Base-by-base conservation (phyloP, 2,113 vertebrate genomes). In the Caloenas nicobarica region DNA sequence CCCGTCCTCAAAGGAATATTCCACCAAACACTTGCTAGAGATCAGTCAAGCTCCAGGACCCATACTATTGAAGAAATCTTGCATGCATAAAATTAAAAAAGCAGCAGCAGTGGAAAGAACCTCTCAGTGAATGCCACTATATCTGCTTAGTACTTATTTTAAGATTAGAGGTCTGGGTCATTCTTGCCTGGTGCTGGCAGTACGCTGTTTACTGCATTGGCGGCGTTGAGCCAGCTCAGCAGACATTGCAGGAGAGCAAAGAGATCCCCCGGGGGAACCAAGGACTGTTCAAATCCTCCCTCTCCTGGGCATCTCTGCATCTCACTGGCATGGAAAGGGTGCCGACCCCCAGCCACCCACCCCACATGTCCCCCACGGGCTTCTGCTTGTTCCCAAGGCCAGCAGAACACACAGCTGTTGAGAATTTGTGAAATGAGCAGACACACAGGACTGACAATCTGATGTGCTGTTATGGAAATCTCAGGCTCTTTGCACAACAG, bases 221-320 rank as follows among this genome's bases (percentile, higher is more conserved):
- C 38, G 74, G 28, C 0, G 0, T 36, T 73, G 40, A 46, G 18
- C 11, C 36, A 33, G 3, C 26, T 53, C 71, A 21, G 11, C 0
- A 38, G 82, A 70, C 9, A 13, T 2, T 24, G 16, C 4, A 51
- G 40, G 18, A 77, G 36, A 60, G 60, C 50, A 38, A 50, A 69
- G n/a, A 77, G 5, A 69, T 76, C 2, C 16, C 16, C 11, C 21
- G 33, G 26, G 26, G 17, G 24, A 84, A 40, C 9, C 0, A 1
- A 77, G 23, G 8, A 26, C 14, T 17, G 17, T 9, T 44, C 15
- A 81, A 38, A 65, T 56, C 3, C 8, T 17, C 18, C 5, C 7
- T 76, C 31, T 79, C 13, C n/a, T 10, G 24, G 25, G 18, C 15
- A 76, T 10, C 10, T 51, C 60, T 51, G 48, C 29, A 60, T 40